Percentiles rank a stretch among this genome's conserved stretches.
Conservation (phyloP, 2,797 vertebrate species). For the Mormyrops boulengeri region DNA sequence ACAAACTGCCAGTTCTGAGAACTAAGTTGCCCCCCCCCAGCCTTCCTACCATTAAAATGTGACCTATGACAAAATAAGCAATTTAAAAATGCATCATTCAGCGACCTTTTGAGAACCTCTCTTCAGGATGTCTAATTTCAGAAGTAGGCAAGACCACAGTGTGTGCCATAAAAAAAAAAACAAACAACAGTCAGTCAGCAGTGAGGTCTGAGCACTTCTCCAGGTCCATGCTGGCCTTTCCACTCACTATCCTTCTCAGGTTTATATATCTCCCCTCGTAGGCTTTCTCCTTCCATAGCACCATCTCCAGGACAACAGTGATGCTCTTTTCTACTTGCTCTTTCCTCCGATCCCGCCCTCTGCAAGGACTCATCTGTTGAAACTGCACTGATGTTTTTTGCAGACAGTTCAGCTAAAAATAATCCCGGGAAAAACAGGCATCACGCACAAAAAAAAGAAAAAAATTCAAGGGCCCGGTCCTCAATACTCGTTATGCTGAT, state of each 20-base stretch:
- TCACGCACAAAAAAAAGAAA: neutral
- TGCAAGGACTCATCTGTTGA: neutral
- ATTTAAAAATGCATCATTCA: slow-evolving; percentile 8
- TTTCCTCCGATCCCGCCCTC: neutral
- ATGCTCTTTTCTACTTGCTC: neutral
- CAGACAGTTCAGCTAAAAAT: neutral
- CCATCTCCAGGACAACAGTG: neutral
- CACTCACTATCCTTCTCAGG: neutral
- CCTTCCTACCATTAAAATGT: neutral
- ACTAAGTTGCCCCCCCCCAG: neutral
- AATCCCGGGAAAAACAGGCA: neutral
- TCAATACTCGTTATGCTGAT: neutral
- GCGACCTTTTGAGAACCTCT: neutral
- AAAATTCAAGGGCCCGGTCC: neutral
- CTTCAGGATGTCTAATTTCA: neutral
- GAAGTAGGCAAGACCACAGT: neutral
- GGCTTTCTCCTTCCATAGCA: neutral
- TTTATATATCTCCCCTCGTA: neutral
- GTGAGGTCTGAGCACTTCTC: neutral
- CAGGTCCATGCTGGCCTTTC: neutral
- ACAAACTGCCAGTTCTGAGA: neutral
- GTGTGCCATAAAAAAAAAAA: neutral
- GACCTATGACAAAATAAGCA: neutral
- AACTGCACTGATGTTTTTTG: neutral
- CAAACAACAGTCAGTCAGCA: neutral